These are phyloP conservation scores for Tolmerus cingulatus DNA, from an alignment of 2,888 invertebrate species.

Conservation along the genomic window DNA sequence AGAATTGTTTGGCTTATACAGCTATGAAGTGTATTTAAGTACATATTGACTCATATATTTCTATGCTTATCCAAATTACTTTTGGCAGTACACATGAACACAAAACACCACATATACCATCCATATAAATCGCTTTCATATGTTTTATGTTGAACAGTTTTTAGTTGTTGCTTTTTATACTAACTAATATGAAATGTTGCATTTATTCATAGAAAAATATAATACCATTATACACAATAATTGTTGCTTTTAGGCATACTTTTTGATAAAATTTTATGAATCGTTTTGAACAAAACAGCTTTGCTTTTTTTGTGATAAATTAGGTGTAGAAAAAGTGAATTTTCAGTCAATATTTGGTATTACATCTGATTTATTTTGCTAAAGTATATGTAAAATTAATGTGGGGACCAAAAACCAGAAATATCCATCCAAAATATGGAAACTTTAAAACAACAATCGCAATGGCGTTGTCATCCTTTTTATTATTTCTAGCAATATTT, in stretches of 20 bases:
- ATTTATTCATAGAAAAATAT: constrained; percentile 1
- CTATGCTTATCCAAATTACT: constrained; percentile 50
- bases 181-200: constrained; percentile 22
- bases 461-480: too few species aligned
- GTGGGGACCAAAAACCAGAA: too few species aligned
- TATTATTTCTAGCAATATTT: too few species aligned
- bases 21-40: constrained; percentile 27
- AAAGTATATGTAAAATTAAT: too few species aligned
- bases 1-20: background rate
- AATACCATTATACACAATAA: background rate
- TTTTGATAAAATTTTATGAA: background rate
- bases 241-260: background rate
- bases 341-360: too few species aligned
- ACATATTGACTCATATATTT: constrained; percentile 25
- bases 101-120: constrained; percentile 27
- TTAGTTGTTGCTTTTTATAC: constrained; percentile 20
- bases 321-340: too few species aligned
- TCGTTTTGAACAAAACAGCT: background rate
- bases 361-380: too few species aligned
- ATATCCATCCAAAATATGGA: too few species aligned
- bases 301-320: background rate
- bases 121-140: constrained; percentile 19
- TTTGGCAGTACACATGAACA: constrained; percentile 49
- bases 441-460: too few species aligned
- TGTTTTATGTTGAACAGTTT: constrained; percentile 20